Base-by-base conservation (phyloP, 2,888 invertebrate species). In the Parascotia fuliginaria region DNA sequence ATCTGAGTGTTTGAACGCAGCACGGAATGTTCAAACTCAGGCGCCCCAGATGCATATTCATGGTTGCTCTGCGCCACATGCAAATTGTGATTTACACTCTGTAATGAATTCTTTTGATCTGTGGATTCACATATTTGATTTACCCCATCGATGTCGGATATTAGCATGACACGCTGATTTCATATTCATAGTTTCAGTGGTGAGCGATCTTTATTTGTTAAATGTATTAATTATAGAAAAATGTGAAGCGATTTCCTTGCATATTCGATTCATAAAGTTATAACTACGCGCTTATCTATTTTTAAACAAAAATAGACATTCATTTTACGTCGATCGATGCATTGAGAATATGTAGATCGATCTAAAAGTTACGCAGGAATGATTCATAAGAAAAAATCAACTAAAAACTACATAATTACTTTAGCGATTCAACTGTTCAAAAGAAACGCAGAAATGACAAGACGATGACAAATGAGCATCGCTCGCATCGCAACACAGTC, bases 101-200 rank as follows among this genome's bases (percentile, higher is more conserved):
- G 90, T 92, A 92, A 92, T 92, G 90, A 90, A 92, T 92, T 92
- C 92, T 92, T 92, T 92, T 92, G 92, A 92, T 92, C 91, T 92
- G 89, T 84, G 87, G 83, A 90, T 90, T 88, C 91, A 87, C 83
- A 90, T 91, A 91, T 92, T 91, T 91, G 92, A 91, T 91, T 92
- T 91, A 87, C 85, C 87, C 90, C 87, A 87, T 88, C 89, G 83
- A 87, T 84, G 87, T 85, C 77, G 76, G 81, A 76, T 80, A 83
- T 81, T 83, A 86, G 81, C 85, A 85, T 86, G 86, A 88, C 85
- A 80, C 78, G 80, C 79, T 83, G 65, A 87, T 89, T 90, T 85
- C 75, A 79, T 91, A 91, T 92, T 91, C 91, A 92, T 91, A 90
- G 91, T 87, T 87, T 85, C 79, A 77, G 75, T 60, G 65, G 72